Percentiles rank a stretch among this genome's conserved stretches.
Evolutionary conservation across 2,888 invertebrate species (phyloP).

Genomic region (Drosophila ochracea): DNA sequence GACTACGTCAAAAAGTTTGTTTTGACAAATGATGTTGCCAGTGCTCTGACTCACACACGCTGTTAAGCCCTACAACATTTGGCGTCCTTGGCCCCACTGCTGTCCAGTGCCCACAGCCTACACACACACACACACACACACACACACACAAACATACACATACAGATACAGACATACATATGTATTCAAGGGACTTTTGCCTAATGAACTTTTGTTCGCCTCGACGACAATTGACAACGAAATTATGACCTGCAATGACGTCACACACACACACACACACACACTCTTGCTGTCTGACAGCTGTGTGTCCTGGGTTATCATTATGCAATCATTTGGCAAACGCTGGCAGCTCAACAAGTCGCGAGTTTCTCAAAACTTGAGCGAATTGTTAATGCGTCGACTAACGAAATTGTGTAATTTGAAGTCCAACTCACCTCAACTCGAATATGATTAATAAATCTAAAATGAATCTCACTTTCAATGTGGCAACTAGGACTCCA

Average conservation of each 20-base stretch:
- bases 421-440: background rate
- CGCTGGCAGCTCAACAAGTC: conserved; percentile 46
- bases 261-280: background rate
- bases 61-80: conserved; percentile 12
- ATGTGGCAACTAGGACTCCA: background rate
- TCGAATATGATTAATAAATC: background rate
- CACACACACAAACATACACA: background rate
- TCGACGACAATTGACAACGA: conserved; percentile 50
- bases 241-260: conserved; percentile 39
- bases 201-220: conserved; percentile 67
- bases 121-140: background rate
- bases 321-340: conserved; percentile 37
- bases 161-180: conserved; percentile 20
- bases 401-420: background rate
- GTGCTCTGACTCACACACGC: conserved; percentile 1
- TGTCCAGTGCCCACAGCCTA: background rate
- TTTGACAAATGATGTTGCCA: conserved; percentile 77
- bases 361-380: background rate
- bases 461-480: background rate
- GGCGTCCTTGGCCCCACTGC: conserved; percentile 49
- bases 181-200: conserved; percentile 56
- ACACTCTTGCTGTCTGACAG: background rate
- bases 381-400: background rate
- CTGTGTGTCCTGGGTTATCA: conserved; percentile 25
- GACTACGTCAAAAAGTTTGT: conserved; percentile 76